A percentile compares a stretch with the other conserved stretches of the same genome.
These are phyloP conservation scores for Dione juno DNA, from an alignment of 2,888 invertebrate species.

Conservation along the genomic window DNA sequence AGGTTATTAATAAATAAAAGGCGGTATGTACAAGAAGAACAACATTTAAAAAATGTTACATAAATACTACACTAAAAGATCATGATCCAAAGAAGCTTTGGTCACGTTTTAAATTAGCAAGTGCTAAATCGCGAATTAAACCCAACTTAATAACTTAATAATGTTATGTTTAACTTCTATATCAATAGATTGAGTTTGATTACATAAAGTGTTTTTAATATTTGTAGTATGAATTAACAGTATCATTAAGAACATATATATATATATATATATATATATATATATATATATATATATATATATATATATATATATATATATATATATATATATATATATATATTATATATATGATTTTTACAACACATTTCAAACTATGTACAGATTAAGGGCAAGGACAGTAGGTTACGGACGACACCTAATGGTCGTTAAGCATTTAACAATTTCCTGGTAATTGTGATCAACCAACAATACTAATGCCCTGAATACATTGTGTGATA, in stretches of 20 bases:
- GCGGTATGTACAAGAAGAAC: background rate
- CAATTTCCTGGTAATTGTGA: conserved; percentile 62
- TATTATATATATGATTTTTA: background rate
- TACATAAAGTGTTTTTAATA: background rate
- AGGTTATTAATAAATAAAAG: background rate
- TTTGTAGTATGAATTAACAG: background rate
- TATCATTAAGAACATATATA: background rate
- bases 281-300: too few species aligned
- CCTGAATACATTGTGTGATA: conserved; percentile 51
- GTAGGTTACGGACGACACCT: conserved; percentile 61
- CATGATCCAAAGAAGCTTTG: background rate
- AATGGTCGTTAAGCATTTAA: conserved; percentile 51
- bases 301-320: background rate
- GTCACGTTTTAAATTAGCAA: background rate
- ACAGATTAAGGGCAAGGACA: conserved; percentile 67
- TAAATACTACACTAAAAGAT: background rate
- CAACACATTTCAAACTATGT: conserved; percentile 51
- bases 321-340: background rate
- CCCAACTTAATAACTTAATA: background rate
- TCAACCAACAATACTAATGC: conserved; percentile 47
- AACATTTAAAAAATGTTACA: background rate
- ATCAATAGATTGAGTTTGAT: background rate
- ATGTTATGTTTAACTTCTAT: background rate
- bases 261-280: background rate
- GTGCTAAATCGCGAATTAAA: background rate